These are phyloP conservation scores for Pangasius mekongensis DNA, from an alignment of 2,797 vertebrate species.

Conservation along the genomic window DNA sequence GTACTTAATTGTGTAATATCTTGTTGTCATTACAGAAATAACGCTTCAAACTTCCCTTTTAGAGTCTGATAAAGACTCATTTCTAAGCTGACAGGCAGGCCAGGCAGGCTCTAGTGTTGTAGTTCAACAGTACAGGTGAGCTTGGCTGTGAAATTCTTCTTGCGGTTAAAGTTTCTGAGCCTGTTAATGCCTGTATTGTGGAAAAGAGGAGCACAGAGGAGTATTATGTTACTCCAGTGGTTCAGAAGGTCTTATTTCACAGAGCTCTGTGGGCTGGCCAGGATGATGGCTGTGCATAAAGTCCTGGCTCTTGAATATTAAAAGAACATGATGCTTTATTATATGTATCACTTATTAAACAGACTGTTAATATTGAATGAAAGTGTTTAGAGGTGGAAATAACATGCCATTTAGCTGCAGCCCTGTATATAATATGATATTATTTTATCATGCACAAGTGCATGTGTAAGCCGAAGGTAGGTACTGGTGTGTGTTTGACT, in stretches of 20 bases:
- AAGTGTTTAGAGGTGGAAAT: neutral
- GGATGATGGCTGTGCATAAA: slow-evolving; percentile 8
- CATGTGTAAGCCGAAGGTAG: neutral
- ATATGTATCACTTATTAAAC: neutral
- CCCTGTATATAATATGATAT: neutral
- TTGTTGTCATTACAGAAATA: neutral
- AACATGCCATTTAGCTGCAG: neutral
- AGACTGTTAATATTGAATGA: neutral
- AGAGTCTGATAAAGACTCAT: no score
- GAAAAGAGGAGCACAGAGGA: slow-evolving; percentile 24
- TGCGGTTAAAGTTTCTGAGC: neutral
- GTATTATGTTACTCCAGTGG: slow-evolving; percentile 38
- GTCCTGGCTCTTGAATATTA: slow-evolving; percentile 29
- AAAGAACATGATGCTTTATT: neutral
- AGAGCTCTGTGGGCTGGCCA: slow-evolving; percentile 15
- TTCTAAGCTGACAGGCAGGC: neutral
- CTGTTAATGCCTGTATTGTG: slow-evolving; percentile 12
- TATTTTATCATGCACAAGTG: neutral
- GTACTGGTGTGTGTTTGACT: slow-evolving; percentile 11
- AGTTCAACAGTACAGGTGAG: neutral
- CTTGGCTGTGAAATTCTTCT: slow-evolving; percentile 11
- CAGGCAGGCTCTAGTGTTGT: neutral
- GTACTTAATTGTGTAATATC: neutral
- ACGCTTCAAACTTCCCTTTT: neutral
- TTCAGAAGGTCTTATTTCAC: slow-evolving; percentile 38